Percentiles rank a stretch among this genome's conserved stretches.
Conservation (phyloP, 2,113 vertebrate species). For the Entosphenus tridentatus region DNA sequence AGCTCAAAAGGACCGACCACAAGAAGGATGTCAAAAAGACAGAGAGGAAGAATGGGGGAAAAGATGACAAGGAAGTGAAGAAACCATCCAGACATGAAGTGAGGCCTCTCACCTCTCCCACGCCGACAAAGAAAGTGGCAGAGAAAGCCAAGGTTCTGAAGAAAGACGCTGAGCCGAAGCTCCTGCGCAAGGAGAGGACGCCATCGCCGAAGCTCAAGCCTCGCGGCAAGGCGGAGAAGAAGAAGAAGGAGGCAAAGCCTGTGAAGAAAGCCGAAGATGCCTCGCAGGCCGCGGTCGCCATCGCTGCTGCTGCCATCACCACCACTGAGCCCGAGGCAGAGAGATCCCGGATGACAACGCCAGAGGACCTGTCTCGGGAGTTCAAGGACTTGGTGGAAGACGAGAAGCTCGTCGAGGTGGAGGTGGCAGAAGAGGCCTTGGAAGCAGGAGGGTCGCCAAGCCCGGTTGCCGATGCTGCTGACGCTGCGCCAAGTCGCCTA, state of each 20-base stretch:
- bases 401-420: constrained; percentile 19
- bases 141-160: constrained; percentile 30
- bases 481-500: background rate
- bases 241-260: background rate
- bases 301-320: background rate
- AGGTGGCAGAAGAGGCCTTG: constrained; percentile 12
- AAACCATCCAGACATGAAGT: constrained; percentile 66
- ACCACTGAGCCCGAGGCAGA: constrained; percentile 22
- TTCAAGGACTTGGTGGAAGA: constrained; percentile 65
- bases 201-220: constrained; percentile 3
- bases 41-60: constrained; percentile 47
- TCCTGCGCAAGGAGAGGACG: constrained; percentile 17
- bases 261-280: constrained; percentile 1
- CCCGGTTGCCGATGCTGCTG: constrained; percentile 10
- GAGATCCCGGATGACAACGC: constrained; percentile 49
- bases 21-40: constrained; percentile 60
- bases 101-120: constrained; percentile 61
- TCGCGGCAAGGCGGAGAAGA: background rate
- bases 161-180: constrained; percentile 20
- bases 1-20: constrained; percentile 33
- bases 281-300: background rate
- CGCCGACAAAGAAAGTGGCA: constrained; percentile 14
- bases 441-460: constrained; percentile 9
- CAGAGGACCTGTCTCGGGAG: constrained; percentile 84
- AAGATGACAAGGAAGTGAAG: constrained; percentile 61